Evolutionary conservation across 2,797 vertebrate genomes (phyloP).

Genomic region (Manis javanica): DNA sequence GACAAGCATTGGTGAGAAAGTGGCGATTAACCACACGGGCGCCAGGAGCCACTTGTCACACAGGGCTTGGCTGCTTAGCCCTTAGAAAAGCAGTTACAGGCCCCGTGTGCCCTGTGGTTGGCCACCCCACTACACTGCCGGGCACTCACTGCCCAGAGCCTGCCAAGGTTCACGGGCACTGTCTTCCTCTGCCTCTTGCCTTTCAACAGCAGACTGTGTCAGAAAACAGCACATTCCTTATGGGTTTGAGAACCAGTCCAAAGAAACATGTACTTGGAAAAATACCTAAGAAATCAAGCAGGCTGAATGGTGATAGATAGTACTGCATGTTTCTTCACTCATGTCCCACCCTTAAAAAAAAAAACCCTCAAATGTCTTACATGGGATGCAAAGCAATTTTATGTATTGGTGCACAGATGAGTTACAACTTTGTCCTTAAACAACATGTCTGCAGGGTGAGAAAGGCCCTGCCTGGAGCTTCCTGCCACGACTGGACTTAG

Average conservation of each 20-base stretch:
- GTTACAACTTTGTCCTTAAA: neutral
- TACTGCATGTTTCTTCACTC: neutral
- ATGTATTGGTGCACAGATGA: neutral
- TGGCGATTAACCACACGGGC: constrained; percentile 49
- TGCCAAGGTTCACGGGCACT: neutral
- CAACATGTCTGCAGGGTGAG: neutral
- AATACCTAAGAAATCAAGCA: neutral
- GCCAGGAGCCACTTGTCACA: neutral
- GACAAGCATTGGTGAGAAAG: constrained; percentile 26
- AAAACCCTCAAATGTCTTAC: neutral
- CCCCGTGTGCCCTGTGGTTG: neutral
- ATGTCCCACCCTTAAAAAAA: neutral
- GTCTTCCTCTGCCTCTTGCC: constrained; percentile 38
- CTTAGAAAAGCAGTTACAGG: constrained; percentile 5
- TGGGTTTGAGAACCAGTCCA: neutral
- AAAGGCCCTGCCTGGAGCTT: neutral
- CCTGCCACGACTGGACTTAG: constrained; percentile 52
- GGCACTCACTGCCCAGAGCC: neutral
- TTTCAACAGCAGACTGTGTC: neutral
- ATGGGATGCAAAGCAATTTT: neutral
- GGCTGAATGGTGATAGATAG: neutral
- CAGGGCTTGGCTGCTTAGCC: constrained; percentile 50
- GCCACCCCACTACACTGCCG: neutral
- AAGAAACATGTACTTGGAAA: constrained; percentile 31
- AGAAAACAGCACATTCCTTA: constrained; percentile 15